phyloP scores from a whole-genome alignment of 2,888 invertebrate species.

The Octodonta nipae region DNA sequence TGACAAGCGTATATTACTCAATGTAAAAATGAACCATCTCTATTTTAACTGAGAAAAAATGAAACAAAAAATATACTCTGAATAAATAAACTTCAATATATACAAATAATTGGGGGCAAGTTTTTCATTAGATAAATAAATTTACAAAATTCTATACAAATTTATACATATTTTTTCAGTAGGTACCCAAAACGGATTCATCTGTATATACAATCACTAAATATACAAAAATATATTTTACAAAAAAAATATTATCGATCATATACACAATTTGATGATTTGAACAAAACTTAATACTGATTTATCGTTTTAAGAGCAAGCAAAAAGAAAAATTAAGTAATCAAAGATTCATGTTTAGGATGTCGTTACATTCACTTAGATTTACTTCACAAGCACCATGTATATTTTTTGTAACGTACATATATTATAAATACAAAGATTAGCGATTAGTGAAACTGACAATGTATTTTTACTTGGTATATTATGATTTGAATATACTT shows the following conservation, averaged over 20 bases:
- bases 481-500: too few species aligned
- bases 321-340: too few species aligned
- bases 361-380: constrained; percentile 17
- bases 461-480: too few species aligned
- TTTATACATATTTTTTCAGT: constrained; percentile 20
- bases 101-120: constrained; percentile 25
- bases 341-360: too few species aligned
- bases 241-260: constrained; percentile 6
- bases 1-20: too few species aligned
- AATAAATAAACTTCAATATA: constrained; percentile 13
- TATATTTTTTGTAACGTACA: constrained; percentile 18
- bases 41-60: constrained; percentile 5
- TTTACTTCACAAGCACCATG: constrained; percentile 28
- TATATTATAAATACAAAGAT: too few species aligned
- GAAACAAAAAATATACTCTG: constrained; percentile 15
- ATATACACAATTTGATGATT: constrained; percentile 20
- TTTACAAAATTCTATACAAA: constrained; percentile 25
- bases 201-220: constrained; percentile 20
- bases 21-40: constrained; percentile 12
- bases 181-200: constrained; percentile 20
- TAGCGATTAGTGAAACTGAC: too few species aligned
- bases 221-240: constrained; percentile 25
- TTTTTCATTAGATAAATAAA: constrained; percentile 16
- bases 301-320: constrained; percentile 16
- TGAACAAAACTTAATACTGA: constrained; percentile 27